Conservation (phyloP, 2,113 vertebrate species). For the Ophiodon elongatus region DNA sequence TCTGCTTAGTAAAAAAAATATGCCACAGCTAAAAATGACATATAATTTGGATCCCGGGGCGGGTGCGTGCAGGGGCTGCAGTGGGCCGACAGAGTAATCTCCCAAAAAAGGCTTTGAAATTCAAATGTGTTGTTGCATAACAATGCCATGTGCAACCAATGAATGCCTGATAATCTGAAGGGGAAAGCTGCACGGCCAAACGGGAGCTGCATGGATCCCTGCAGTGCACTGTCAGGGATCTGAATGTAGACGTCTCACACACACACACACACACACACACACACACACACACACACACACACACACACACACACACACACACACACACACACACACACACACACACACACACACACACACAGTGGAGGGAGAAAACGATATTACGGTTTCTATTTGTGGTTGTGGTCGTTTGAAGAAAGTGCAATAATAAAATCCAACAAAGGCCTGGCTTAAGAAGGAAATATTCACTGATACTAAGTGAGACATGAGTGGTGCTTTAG, state of each 20-base stretch:
- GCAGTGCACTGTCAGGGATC: slow-evolving; percentile 56
- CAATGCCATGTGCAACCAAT: slow-evolving; percentile 72
- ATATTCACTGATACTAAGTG: neutral
- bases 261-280: neutral
- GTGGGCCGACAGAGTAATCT: slow-evolving; percentile 59
- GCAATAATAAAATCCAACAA: neutral
- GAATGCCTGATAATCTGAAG: slow-evolving; percentile 72
- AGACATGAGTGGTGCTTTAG: neutral
- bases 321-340: slow-evolving; percentile 5
- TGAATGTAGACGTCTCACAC: too few species aligned
- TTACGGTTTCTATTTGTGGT: slow-evolving; percentile 23
- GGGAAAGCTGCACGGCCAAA: slow-evolving; percentile 42
- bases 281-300: slow-evolving; percentile 6
- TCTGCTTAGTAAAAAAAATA: slow-evolving; percentile 34
- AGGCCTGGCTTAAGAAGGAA: neutral
- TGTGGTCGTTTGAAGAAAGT: neutral
- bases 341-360: slow-evolving; percentile 12
- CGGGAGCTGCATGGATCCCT: slow-evolving; percentile 60
- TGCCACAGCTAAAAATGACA: slow-evolving; percentile 43
- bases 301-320: slow-evolving; percentile 7
- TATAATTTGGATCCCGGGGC: slow-evolving; percentile 21
- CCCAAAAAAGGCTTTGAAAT: slow-evolving; percentile 68
- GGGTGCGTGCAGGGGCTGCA: slow-evolving; percentile 27
- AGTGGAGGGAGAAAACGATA: neutral
- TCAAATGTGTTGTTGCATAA: slow-evolving; percentile 79